Evolutionary conservation across 2,888 invertebrate genomes (phyloP).

Genomic region (Pinctada fucata): DNA sequence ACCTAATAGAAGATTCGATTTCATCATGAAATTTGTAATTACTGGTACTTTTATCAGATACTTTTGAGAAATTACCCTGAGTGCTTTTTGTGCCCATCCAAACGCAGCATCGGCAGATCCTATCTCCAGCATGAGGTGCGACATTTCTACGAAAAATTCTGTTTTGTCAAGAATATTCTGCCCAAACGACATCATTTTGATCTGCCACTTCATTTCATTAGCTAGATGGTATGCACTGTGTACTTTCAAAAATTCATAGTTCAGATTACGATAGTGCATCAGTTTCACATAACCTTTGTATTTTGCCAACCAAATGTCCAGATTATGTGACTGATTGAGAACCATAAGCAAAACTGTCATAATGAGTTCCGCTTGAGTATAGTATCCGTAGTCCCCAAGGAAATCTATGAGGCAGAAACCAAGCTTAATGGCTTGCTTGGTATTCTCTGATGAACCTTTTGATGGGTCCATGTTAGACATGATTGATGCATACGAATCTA

Average conservation of each 20-base stretch:
- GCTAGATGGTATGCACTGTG: conserved; percentile 64
- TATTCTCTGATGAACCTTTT: conserved; percentile 54
- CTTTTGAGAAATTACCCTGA: conserved; percentile 56
- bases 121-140: conserved; percentile 64
- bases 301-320: conserved; percentile 68
- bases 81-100: conserved; percentile 65
- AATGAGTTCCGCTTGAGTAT: conserved; percentile 60
- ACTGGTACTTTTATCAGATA: not conserved
- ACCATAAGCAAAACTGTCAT: conserved; percentile 58
- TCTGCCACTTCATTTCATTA: conserved; percentile 63
- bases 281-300: conserved; percentile 67
- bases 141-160: conserved; percentile 60
- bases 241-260: conserved; percentile 61
- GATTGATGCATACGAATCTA: conserved; percentile 58
- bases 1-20: too few relatives aligned
- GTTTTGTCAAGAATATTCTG: conserved; percentile 65
- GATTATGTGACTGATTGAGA: conserved; percentile 58
- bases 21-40: too few relatives aligned
- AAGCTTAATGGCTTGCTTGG: conserved; percentile 60
- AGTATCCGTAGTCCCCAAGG: conserved; percentile 63
- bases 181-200: conserved; percentile 72
- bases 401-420: conserved; percentile 65
- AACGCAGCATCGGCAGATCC: conserved; percentile 68
- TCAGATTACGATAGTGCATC: conserved; percentile 66
- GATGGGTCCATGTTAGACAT: conserved; percentile 57